Conservation (phyloP, 2,888 invertebrate species). For the Anodontia alba region DNA sequence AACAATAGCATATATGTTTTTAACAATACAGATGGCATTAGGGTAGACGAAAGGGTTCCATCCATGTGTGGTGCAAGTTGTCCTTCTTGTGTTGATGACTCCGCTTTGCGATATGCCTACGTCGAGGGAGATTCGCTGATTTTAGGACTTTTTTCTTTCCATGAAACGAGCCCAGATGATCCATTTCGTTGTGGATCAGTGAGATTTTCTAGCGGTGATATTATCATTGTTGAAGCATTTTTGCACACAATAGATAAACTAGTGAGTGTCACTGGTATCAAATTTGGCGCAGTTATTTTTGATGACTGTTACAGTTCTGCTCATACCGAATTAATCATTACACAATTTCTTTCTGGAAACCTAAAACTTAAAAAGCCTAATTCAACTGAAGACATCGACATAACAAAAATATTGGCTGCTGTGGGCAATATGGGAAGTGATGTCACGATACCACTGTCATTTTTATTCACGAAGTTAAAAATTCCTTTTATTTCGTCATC, state of each 20-base stretch:
- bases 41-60: constrained; percentile 32
- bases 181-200: constrained; percentile 71
- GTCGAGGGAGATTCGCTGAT: constrained; percentile 72
- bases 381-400: constrained; percentile 47
- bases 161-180: constrained; percentile 59
- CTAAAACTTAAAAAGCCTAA: constrained; percentile 42
- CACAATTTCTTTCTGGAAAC: constrained; percentile 62
- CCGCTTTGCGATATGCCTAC: constrained; percentile 63
- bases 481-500: constrained; percentile 77
- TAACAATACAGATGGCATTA: not conserved
- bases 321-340: constrained; percentile 55
- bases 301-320: constrained; percentile 80
- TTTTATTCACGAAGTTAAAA: constrained; percentile 68
- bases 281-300: constrained; percentile 77
- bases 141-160: constrained; percentile 76
- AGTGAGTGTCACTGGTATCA: constrained; percentile 55
- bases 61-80: constrained; percentile 70
- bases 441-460: constrained; percentile 72
- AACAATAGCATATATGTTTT: constrained; percentile 22
- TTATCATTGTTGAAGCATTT: constrained; percentile 75
- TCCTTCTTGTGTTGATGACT: constrained; percentile 58
- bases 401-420: constrained; percentile 84
- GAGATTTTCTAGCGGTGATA: constrained; percentile 70
- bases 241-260: constrained; percentile 65
- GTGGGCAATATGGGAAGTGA: constrained; percentile 86